Evolutionary conservation across 1,140 invertebrate genomes (phyloP), one percentile per base, ranked within the genome.

Genomic region (Zeugodacus cucurbitae): DNA sequence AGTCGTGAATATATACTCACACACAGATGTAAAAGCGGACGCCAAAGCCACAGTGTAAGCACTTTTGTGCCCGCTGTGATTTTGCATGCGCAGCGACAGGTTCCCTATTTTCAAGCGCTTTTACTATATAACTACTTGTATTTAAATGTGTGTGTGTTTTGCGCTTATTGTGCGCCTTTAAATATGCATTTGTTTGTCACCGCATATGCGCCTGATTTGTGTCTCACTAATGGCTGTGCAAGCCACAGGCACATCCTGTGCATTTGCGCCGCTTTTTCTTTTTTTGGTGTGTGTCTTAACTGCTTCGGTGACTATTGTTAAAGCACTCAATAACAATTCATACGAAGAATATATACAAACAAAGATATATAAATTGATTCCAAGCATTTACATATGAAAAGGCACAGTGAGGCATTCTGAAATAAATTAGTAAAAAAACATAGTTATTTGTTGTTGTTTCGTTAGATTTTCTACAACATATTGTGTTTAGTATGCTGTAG

Each of bases 211-310:
- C 44, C 74, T 82, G 74, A 82, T 82, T 82, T 82, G 41, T 82
- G 74, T 22, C 92, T 92, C 91, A 92, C 92, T 93, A 93, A 93
- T 93, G 92, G 92, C 89, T 90, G 90, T 91, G 92, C 92, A 93
- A 93, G 92, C 92, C 92, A 89, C 92, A 93, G 91, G 92, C 89
- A 90, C 89, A 90, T 90, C 88, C 88, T 87, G 20, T 58, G 32
- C 54, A 3, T 37, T 20, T 44, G 20, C 62, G 7, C 20, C 34
- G 7, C 59, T n/a, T n/a, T 26, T 82, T 22, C 34, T 22, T 2
- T n/a, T n/a, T 64, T 37, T 64, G 62, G n/a, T 44, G 57, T 34
- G 34, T 29, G 86, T 59, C 58, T 59, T 64, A 44, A 87, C 86
- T 34, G 86, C 86, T 37, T 82, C 44, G n/a, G 20, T 48, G 74